phyloP scores from a whole-genome alignment of 2,888 invertebrate genomes.

The Brachyptera risi region DNA sequence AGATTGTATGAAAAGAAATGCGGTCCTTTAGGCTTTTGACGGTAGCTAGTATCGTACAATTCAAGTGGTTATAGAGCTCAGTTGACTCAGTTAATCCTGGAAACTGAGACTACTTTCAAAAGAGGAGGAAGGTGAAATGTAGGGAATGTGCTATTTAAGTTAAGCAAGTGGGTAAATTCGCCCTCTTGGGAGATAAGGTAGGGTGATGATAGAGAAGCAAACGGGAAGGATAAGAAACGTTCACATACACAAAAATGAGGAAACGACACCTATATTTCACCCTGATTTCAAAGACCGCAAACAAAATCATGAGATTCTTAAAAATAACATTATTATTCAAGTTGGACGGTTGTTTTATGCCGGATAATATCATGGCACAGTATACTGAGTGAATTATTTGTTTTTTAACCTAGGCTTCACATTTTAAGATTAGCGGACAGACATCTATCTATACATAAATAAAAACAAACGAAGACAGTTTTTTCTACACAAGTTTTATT shows the following conservation, averaged over 20 bases:
- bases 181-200: constrained; percentile 17
- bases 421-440: background rate
- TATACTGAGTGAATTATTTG: too few relatives aligned
- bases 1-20: constrained; percentile 16
- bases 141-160: constrained; percentile 11
- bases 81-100: constrained; percentile 5
- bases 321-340: constrained; percentile 7
- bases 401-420: background rate
- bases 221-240: background rate
- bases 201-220: constrained; percentile 11
- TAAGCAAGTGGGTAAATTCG: constrained; percentile 18
- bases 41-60: background rate
- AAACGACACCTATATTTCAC: constrained; percentile 4
- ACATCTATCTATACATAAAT: background rate
- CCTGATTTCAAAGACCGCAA: constrained; percentile 9
- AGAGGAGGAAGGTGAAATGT: constrained; percentile 11
- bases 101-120: constrained; percentile 11
- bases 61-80: background rate
- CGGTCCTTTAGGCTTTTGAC: constrained; percentile 6
- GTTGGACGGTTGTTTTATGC: constrained; percentile 4
- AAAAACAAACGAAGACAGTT: constrained; percentile 6
- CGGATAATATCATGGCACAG: too few relatives aligned
- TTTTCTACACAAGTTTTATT: background rate
- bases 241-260: constrained; percentile 11
- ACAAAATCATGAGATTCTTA: constrained; percentile 14